Conservation (phyloP, 2,888 invertebrate species). For the Abrostola tripartita region DNA sequence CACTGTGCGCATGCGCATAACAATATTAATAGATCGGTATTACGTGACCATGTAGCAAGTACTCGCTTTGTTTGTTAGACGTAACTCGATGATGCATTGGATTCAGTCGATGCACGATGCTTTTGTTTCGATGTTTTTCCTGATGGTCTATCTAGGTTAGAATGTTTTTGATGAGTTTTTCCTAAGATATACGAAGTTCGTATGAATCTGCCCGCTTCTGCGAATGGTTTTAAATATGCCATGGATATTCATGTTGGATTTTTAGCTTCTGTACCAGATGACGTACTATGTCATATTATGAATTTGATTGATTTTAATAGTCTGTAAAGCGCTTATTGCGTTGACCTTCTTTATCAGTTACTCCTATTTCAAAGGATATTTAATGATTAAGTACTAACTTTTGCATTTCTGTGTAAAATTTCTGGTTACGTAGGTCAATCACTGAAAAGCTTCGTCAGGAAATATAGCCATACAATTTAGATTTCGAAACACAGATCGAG, state of each 20-base stretch:
- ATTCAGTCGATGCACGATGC: conserved; percentile 39
- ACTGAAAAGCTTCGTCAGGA: not conserved
- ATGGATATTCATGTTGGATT: too few relatives aligned
- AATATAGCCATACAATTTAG: not conserved
- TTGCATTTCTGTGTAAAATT: too few relatives aligned
- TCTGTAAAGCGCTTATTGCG: too few relatives aligned
- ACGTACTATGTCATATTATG: not conserved
- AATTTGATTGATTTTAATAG: too few relatives aligned
- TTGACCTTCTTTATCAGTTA: too few relatives aligned
- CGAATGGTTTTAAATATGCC: too few relatives aligned
- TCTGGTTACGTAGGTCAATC: not conserved
- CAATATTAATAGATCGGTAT: conserved; percentile 64
- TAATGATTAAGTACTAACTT: too few relatives aligned
- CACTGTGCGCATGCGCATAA: conserved; percentile 57
- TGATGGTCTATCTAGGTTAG: conserved; percentile 55
- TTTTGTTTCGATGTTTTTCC: conserved; percentile 57
- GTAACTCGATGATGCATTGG: conserved; percentile 51
- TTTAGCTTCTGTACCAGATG: too few relatives aligned
- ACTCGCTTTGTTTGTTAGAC: conserved; percentile 59
- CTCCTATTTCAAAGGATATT: too few relatives aligned
- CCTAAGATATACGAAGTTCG: conserved; percentile 3
- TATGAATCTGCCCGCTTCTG: conserved; percentile 1
- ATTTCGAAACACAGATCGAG: not conserved
- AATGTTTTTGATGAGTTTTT: conserved; percentile 33
- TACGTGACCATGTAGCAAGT: conserved; percentile 60